These are phyloP conservation scores for Epistrophe grossulariae DNA, from an alignment of 2,888 invertebrate species.

Conservation along the genomic window DNA sequence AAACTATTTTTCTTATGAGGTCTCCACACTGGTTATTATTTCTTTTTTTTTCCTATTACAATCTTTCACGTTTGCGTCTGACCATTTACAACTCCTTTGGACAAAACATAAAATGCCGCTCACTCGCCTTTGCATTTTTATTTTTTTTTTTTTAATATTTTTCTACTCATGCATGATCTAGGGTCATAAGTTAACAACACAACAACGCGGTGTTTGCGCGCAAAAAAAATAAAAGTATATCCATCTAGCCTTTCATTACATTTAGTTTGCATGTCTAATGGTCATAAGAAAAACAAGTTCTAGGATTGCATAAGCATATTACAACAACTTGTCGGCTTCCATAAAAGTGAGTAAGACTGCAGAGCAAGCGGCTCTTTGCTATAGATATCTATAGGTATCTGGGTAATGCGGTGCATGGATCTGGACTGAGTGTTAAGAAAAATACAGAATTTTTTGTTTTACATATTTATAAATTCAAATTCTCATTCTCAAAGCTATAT, in stretches of 20 bases:
- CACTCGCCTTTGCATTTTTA: conserved; percentile 43
- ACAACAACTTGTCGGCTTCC: conserved; percentile 66
- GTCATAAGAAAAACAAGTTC: conserved; percentile 75
- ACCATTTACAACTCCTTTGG: conserved; percentile 60
- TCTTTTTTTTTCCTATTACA: conserved; percentile 28
- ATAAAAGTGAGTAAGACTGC: conserved; percentile 53
- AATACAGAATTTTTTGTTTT: conserved; percentile 19
- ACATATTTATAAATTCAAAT: conserved; percentile 55
- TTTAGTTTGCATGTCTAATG: conserved; percentile 73
- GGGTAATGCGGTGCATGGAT: not conserved
- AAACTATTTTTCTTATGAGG: conserved; percentile 60
- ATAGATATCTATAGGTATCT: conserved; percentile 38
- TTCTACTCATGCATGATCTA: conserved; percentile 66
- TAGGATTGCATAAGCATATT: conserved; percentile 71
- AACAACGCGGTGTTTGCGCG: conserved; percentile 50
- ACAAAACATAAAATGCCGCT: conserved; percentile 55
- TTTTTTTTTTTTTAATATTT: conserved; percentile 9
- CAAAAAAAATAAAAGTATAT: conserved; percentile 7
- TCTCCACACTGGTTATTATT: conserved; percentile 1
- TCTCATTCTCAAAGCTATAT: conserved; percentile 63
- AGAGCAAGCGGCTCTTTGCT: not conserved
- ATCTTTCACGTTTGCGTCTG: conserved; percentile 55
- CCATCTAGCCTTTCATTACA: conserved; percentile 50
- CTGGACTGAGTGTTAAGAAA: conserved; percentile 40
- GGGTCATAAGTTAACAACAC: conserved; percentile 75